These are phyloP conservation scores for Micrastur ruficollis DNA, from an alignment of 2,797 vertebrate genomes.

Conservation along the genomic window DNA sequence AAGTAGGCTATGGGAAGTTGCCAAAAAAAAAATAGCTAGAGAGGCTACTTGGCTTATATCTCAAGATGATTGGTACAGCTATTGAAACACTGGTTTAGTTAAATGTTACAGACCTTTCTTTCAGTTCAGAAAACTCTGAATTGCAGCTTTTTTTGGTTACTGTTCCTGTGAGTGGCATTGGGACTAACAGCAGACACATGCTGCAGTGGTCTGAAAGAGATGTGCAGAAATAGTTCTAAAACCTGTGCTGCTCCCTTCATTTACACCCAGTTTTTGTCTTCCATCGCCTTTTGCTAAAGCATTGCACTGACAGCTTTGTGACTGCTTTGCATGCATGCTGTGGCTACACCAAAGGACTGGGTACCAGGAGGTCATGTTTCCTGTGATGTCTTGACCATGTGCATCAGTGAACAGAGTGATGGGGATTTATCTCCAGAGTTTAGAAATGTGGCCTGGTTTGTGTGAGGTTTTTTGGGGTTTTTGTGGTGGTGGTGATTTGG, in stretches of 20 bases:
- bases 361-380: accelerated
- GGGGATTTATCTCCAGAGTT: not conserved
- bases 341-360: not conserved
- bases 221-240: not conserved
- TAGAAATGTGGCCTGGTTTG: not conserved
- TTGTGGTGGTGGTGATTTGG: not conserved
- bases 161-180: accelerated
- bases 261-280: not conserved
- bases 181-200: accelerated
- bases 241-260: not conserved
- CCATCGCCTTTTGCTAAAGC: accelerated
- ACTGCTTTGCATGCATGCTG: not conserved
- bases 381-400: accelerated
- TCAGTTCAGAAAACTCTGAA: not conserved
- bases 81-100: accelerated
- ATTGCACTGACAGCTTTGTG: accelerated
- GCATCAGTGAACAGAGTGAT: not conserved
- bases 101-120: not conserved
- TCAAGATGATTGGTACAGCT: not conserved
- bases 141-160: not conserved
- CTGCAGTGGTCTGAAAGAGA: not conserved
- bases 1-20: not conserved
- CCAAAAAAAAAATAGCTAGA: not conserved
- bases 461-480: too few species aligned
- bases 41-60: accelerated